These are phyloP conservation scores for Cheilosia pagana DNA, from an alignment of 2,888 invertebrate genomes.

Conservation along the genomic window DNA sequence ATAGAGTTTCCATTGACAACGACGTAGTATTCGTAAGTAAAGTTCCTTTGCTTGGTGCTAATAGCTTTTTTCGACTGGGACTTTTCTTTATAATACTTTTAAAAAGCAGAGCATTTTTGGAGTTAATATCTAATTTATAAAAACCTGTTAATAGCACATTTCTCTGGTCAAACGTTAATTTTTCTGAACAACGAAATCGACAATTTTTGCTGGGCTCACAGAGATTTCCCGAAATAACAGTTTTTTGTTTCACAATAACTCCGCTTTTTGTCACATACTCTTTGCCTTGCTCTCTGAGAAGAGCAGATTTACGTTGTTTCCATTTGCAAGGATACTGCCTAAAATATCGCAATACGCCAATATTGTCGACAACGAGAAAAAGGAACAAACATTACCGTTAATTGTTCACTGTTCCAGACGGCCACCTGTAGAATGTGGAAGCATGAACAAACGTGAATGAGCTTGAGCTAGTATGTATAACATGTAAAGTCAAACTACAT, in stretches of 20 bases:
- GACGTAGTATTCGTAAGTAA: no score
- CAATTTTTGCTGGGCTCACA: neutral
- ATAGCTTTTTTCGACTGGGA: no score
- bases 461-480: neutral
- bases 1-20: no score
- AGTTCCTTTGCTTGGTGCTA: no score
- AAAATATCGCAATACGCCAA: no score
- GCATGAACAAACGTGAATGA: neutral
- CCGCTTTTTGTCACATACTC: neutral
- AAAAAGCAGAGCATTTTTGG: slow-evolving; percentile 16
- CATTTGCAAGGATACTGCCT: slow-evolving; percentile 13
- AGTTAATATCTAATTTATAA: neutral
- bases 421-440: neutral
- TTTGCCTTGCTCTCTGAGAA: neutral
- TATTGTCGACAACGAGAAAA: no score
- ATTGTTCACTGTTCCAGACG: neutral
- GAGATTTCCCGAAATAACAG: no score
- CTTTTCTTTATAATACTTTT: neutral
- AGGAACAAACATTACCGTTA: neutral
- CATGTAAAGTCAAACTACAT: neutral
- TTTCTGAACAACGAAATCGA: slow-evolving; percentile 3
- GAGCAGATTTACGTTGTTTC: slow-evolving; percentile 21
- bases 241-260: neutral
- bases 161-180: slow-evolving; percentile 8
- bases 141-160: slow-evolving; percentile 1